A percentile compares a stretch with the other conserved stretches of the same genome.
phyloP scores from a whole-genome alignment of 2,888 invertebrate species.

The Drosophila stalkeri region DNA sequence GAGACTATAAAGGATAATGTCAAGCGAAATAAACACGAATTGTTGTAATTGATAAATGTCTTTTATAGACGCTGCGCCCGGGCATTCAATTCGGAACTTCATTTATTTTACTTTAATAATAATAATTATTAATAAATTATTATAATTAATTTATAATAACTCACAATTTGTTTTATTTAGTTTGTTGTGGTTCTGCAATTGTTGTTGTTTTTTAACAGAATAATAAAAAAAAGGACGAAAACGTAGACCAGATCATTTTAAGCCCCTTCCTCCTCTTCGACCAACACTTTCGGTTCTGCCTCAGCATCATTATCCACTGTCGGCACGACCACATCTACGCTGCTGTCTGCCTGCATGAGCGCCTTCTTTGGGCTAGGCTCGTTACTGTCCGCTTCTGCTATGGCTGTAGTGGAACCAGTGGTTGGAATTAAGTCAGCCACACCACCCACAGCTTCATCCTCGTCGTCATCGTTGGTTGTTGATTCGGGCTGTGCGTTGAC shows the following conservation, averaged over 20 bases:
- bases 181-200: constrained; percentile 30
- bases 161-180: constrained; percentile 63
- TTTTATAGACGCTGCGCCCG: constrained; percentile 58
- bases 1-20: constrained; percentile 23
- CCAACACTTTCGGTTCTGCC: constrained; percentile 57
- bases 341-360: constrained; percentile 66
- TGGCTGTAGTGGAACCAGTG: constrained; percentile 36
- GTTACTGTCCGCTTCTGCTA: constrained; percentile 80
- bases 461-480: constrained; percentile 77
- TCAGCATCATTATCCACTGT: constrained; percentile 18
- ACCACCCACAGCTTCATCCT: constrained; percentile 52
- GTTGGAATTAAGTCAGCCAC: constrained; percentile 30
- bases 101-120: constrained; percentile 77
- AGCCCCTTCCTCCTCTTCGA: constrained; percentile 51
- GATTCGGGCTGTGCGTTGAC: constrained; percentile 66
- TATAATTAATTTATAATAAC: constrained; percentile 80
- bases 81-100: constrained; percentile 74
- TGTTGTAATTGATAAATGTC: constrained; percentile 55
- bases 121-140: constrained; percentile 81
- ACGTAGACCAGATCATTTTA: constrained; percentile 52
- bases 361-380: constrained; percentile 84
- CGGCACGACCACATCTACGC: constrained; percentile 52
- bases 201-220: constrained; percentile 54
- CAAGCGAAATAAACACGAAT: constrained; percentile 40
- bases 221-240: constrained; percentile 33